Percentiles rank a stretch among this genome's conserved stretches.
phyloP scores from a whole-genome alignment of 2,888 invertebrate genomes.

The Smittia aterrima region DNA sequence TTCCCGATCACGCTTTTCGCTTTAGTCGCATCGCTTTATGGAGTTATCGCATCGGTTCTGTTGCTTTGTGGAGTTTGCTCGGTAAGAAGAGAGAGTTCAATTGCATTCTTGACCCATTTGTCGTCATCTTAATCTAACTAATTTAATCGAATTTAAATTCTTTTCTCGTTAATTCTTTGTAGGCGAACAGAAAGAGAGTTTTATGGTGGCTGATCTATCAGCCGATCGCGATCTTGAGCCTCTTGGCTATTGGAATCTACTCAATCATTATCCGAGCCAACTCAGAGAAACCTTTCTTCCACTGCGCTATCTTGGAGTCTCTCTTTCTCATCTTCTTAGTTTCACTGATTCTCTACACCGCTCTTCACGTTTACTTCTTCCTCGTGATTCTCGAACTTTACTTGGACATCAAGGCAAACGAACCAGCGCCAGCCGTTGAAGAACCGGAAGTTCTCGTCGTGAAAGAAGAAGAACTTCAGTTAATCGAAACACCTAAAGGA shows the following conservation, averaged over 20 bases:
- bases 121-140: neutral
- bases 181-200: conserved; percentile 19
- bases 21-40: conserved; percentile 22
- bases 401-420: conserved; percentile 12
- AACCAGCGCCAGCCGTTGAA: neutral
- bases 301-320: conserved; percentile 11
- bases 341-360: neutral
- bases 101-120: conserved; percentile 22
- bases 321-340: conserved; percentile 25
- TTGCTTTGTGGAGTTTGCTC: neutral
- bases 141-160: conserved; percentile 22
- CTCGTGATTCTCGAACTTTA: conserved; percentile 7
- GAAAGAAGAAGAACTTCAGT: conserved; percentile 32
- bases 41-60: conserved; percentile 22
- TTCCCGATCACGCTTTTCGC: conserved; percentile 29
- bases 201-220: conserved; percentile 39
- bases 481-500: conserved; percentile 14
- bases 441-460: conserved; percentile 6
- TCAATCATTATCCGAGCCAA: conserved; percentile 1
- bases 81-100: conserved; percentile 33
- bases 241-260: conserved; percentile 12
- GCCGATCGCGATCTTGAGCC: conserved; percentile 32
- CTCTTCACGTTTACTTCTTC: conserved; percentile 22
- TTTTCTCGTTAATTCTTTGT: conserved; percentile 27
- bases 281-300: conserved; percentile 13